Conservation (phyloP, 2,888 invertebrate species). For the Metalampra italica region DNA sequence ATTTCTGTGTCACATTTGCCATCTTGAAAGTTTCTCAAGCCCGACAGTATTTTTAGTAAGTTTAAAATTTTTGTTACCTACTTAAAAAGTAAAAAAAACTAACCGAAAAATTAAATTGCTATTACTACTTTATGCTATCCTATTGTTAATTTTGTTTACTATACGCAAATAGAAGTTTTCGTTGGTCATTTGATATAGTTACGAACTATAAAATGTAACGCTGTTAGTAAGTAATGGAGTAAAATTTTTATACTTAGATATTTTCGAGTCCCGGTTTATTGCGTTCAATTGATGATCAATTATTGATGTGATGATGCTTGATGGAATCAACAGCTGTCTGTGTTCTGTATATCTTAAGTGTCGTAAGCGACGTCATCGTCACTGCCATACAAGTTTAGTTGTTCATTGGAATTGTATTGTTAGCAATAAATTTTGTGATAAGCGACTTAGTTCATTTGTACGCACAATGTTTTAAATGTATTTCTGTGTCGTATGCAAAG, state of each 20-base stretch:
- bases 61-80: too few relatives aligned
- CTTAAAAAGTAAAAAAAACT: too few relatives aligned
- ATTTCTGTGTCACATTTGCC: too few relatives aligned
- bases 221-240: neutral
- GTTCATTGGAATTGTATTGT: constrained; percentile 30
- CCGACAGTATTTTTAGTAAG: too few relatives aligned
- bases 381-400: constrained; percentile 50
- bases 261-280: constrained; percentile 25
- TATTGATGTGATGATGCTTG: constrained; percentile 28
- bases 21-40: too few relatives aligned
- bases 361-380: constrained; percentile 38
- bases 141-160: too few relatives aligned
- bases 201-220: constrained; percentile 20
- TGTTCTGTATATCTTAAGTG: constrained; percentile 9
- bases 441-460: constrained; percentile 44
- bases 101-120: too few relatives aligned
- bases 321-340: constrained; percentile 59
- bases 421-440: constrained; percentile 75
- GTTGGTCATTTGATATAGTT: constrained; percentile 31
- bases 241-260: too few relatives aligned
- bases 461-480: constrained; percentile 44
- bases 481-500: constrained; percentile 13
- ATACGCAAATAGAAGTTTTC: constrained; percentile 46
- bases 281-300: constrained; percentile 34
- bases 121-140: constrained; percentile 24